Conservation (phyloP, 1,140 invertebrate species). For the Colletes gigas region DNA sequence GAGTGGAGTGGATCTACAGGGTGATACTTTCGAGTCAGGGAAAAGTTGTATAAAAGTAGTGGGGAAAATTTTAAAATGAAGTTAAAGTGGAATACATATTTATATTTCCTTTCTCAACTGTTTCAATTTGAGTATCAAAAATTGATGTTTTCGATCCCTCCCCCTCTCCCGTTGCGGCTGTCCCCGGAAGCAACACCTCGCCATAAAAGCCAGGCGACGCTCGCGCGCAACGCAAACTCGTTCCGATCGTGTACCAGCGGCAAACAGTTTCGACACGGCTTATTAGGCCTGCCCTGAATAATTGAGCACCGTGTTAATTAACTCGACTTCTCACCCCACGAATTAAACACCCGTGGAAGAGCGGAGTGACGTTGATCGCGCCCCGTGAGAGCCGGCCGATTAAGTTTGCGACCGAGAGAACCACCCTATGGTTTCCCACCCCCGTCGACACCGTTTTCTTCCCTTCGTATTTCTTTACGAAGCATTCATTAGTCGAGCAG, state of each 20-base stretch:
- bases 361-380: neutral
- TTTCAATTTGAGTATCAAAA: too few relatives aligned
- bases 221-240: conserved; percentile 41
- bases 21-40: too few relatives aligned
- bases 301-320: conserved; percentile 54
- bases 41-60: too few relatives aligned
- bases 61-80: too few relatives aligned
- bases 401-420: neutral
- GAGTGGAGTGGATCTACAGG: too few relatives aligned
- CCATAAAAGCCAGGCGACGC: conserved; percentile 27
- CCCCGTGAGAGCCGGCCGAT: conserved; percentile 5
- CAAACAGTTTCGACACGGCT: conserved; percentile 52
- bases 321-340: conserved; percentile 47
- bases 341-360: conserved; percentile 49
- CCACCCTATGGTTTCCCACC: neutral
- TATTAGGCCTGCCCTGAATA: conserved; percentile 38
- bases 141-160: neutral
- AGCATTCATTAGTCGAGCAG: neutral
- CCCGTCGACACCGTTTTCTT: too few relatives aligned
- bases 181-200: conserved; percentile 27
- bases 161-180: neutral
- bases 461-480: neutral
- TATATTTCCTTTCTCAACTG: too few relatives aligned
- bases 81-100: too few relatives aligned
- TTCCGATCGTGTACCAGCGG: conserved; percentile 40